These are phyloP conservation scores for Neoaliturus tenellus DNA, from an alignment of 2,888 invertebrate species.

Conservation along the genomic window DNA sequence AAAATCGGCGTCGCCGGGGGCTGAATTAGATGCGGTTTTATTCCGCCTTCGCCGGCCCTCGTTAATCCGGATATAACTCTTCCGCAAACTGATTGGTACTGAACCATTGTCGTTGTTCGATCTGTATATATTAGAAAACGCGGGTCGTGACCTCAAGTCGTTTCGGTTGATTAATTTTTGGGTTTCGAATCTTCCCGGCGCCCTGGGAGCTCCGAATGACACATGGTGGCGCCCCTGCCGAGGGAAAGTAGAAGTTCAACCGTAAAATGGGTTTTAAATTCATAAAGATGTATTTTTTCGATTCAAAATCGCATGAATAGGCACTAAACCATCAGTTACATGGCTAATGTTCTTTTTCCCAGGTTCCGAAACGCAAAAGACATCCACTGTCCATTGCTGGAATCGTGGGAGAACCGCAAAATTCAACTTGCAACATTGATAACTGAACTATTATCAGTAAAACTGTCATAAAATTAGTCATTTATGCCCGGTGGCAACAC, in stretches of 20 bases:
- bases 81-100: background rate
- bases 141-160: conserved; percentile 21
- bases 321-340: no score
- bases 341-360: no score
- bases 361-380: no score
- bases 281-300: no score
- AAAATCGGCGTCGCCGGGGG: background rate
- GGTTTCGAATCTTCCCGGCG: background rate
- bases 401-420: no score
- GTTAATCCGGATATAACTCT: background rate
- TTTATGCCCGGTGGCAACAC: no score
- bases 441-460: no score
- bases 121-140: conserved; percentile 48
- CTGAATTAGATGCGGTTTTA: conserved; percentile 1
- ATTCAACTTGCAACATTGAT: no score
- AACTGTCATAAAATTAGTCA: no score
- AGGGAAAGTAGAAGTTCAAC: conserved; percentile 4
- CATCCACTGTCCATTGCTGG: no score
- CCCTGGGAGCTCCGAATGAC: background rate
- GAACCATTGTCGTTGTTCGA: conserved; percentile 13
- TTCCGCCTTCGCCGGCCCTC: background rate
- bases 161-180: background rate
- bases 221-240: background rate
- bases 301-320: no score
- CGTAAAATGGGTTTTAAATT: background rate